Conservation (phyloP, 2,888 invertebrate genomes). For the Drepana falcataria region DNA sequence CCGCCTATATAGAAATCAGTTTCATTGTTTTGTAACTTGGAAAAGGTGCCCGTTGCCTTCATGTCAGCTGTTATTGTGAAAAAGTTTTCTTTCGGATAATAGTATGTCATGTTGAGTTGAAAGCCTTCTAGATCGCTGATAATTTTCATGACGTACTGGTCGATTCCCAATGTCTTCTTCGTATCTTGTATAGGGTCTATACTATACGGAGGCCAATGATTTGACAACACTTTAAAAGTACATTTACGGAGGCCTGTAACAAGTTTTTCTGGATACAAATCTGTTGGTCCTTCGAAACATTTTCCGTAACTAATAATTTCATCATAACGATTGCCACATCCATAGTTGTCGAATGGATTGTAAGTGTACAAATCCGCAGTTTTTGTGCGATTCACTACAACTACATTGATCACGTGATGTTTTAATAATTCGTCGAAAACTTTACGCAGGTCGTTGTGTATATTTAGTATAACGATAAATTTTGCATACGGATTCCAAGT, state of each 20-base stretch:
- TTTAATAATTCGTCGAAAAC: constrained; percentile 27
- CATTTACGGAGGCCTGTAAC: constrained; percentile 26
- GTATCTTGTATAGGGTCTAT: constrained; percentile 11
- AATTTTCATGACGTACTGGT: constrained; percentile 17
- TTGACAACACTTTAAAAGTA: constrained; percentile 19
- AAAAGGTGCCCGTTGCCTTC: constrained; percentile 15
- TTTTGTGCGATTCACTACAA: constrained; percentile 18
- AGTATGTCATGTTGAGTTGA: constrained; percentile 20
- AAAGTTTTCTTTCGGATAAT: constrained; percentile 11
- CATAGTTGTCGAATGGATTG: constrained; percentile 32
- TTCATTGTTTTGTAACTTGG: constrained; percentile 1
- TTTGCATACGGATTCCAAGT: constrained; percentile 24
- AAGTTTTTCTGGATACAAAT: constrained; percentile 21
- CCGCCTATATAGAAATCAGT: constrained; percentile 25
- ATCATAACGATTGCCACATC: constrained; percentile 31
- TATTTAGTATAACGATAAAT: constrained; percentile 21
- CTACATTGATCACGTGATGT: constrained; percentile 20
- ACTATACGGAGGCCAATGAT: constrained; percentile 29
- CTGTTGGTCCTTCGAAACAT: constrained; percentile 13
- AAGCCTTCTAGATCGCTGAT: constrained; percentile 28
- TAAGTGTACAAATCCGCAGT: constrained; percentile 28
- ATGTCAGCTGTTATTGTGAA: constrained; percentile 10
- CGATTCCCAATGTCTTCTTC: constrained; percentile 6
- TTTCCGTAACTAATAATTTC: constrained; percentile 27
- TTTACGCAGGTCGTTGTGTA: constrained; percentile 7